These are phyloP conservation scores for Brachyptera risi DNA, from an alignment of 2,888 invertebrate genomes.

Conservation along the genomic window DNA sequence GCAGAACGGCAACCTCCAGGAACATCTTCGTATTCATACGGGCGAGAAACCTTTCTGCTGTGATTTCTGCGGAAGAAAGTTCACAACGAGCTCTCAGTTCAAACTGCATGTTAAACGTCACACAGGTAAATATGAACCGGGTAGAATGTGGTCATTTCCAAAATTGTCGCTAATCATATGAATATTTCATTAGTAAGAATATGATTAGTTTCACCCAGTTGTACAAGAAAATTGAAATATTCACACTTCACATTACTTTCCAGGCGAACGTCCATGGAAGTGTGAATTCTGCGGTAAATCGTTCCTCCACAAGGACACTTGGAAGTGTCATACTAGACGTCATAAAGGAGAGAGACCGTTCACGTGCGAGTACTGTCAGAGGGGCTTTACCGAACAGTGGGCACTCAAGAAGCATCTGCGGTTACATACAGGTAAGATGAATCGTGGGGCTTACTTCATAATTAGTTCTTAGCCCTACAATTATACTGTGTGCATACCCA, in stretches of 20 bases:
- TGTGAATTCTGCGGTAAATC: slow-evolving; percentile 56
- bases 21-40: slow-evolving; percentile 72
- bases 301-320: slow-evolving; percentile 58
- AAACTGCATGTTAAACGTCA: slow-evolving; percentile 62
- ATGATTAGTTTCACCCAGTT: too few species aligned
- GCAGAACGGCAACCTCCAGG: slow-evolving; percentile 72
- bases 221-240: too few species aligned
- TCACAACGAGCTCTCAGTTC: slow-evolving; percentile 65
- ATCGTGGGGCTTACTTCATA: too few species aligned
- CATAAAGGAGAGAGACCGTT: slow-evolving; percentile 63
- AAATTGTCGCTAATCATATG: too few species aligned
- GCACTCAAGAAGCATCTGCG: slow-evolving; percentile 61
- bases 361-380: slow-evolving; percentile 55
- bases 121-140: too few species aligned
- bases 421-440: slow-evolving; percentile 57
- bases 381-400: slow-evolving; percentile 62
- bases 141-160: too few species aligned
- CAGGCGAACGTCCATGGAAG: slow-evolving; percentile 54
- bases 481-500: too few species aligned
- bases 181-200: too few species aligned
- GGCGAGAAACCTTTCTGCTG: slow-evolving; percentile 76
- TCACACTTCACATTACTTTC: too few species aligned
- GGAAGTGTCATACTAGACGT: slow-evolving; percentile 61
- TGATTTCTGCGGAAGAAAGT: slow-evolving; percentile 59
- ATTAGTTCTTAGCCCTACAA: too few species aligned